Conservation (phyloP, 2,113 vertebrate genomes). For the Salminus brasiliensis region DNA sequence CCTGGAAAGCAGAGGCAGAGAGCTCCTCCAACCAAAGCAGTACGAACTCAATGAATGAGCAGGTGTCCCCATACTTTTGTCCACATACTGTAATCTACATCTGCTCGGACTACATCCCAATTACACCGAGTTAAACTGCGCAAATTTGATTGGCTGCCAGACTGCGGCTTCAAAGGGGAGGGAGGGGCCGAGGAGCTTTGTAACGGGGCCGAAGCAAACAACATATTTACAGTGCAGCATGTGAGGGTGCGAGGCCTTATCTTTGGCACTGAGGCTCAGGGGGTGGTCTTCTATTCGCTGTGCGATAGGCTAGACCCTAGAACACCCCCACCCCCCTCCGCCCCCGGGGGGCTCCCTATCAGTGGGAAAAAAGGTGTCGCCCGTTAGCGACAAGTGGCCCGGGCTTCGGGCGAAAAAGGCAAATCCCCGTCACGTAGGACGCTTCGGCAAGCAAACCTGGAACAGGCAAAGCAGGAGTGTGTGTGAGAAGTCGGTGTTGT, state of each 20-base stretch:
- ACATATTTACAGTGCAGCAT: background rate
- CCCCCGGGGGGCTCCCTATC: slow-evolving; percentile 65
- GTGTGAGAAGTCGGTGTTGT: background rate
- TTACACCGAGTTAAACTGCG: no score
- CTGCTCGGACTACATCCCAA: no score
- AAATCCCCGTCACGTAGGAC: slow-evolving; percentile 2
- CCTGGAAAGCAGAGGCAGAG: no score
- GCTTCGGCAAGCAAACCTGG: background rate
- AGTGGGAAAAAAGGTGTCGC: slow-evolving; percentile 57
- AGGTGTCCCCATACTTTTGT: no score
- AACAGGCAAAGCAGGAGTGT: slow-evolving; percentile 21
- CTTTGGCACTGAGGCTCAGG: slow-evolving; percentile 58
- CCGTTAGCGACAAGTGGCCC: slow-evolving; percentile 38
- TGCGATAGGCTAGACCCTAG: slow-evolving; percentile 61
- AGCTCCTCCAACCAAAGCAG: no score
- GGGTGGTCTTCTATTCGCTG: slow-evolving; percentile 67
- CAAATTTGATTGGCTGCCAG: background rate
- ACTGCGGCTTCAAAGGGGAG: background rate
- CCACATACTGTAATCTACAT: no score
- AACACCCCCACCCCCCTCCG: no score
- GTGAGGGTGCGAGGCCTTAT: slow-evolving; percentile 62
- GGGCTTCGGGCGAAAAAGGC: background rate
- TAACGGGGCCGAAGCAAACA: background rate
- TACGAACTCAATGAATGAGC: no score
- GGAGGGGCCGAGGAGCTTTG: background rate